Evolutionary conservation across 2,888 invertebrate species (phyloP).

Genomic region (Hyposoter dolosus): DNA sequence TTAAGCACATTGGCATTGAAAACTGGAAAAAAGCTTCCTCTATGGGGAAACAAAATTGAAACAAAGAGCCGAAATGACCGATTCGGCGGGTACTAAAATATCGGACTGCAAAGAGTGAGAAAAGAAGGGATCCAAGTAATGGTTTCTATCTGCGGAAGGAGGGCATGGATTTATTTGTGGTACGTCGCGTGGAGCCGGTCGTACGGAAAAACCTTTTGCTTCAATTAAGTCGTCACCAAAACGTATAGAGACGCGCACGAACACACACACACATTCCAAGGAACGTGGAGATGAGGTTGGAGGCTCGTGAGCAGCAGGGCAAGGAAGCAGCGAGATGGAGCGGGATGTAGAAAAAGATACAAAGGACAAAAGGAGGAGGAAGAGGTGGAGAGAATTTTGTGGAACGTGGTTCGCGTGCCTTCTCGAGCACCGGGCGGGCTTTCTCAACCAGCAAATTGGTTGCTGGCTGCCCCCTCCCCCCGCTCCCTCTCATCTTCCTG

Average conservation of each 20-base stretch:
- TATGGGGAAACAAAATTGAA: background rate
- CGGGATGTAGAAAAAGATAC: background rate
- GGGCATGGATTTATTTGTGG: conserved; percentile 44
- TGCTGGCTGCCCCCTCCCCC: background rate
- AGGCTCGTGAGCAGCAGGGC: conserved; percentile 19
- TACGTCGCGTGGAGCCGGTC: conserved; percentile 18
- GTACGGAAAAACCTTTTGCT: conserved; percentile 47
- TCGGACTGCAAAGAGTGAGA: background rate
- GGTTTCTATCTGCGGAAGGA: conserved; percentile 50
- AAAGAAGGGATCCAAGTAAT: background rate
- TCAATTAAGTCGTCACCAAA: conserved; percentile 62
- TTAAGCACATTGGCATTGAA: too few relatives aligned
- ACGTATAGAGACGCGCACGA: background rate
- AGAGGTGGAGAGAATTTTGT: conserved; percentile 33
- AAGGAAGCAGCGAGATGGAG: conserved; percentile 16
- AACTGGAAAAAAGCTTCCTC: background rate
- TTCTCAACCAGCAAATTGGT: conserved; percentile 59
- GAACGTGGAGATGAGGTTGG: background rate
- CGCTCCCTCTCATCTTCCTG: conserved; percentile 31
- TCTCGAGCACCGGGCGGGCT: conserved; percentile 17
- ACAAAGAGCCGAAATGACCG: background rate
- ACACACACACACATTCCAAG: conserved; percentile 4
- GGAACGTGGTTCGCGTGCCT: conserved; percentile 59
- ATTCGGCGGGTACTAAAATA: background rate
- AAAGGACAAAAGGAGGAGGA: background rate